Percentiles rank a stretch among this genome's conserved stretches.
Conservation (phyloP, 1,140 invertebrate species). For the Lordiphosa mommai region DNA sequence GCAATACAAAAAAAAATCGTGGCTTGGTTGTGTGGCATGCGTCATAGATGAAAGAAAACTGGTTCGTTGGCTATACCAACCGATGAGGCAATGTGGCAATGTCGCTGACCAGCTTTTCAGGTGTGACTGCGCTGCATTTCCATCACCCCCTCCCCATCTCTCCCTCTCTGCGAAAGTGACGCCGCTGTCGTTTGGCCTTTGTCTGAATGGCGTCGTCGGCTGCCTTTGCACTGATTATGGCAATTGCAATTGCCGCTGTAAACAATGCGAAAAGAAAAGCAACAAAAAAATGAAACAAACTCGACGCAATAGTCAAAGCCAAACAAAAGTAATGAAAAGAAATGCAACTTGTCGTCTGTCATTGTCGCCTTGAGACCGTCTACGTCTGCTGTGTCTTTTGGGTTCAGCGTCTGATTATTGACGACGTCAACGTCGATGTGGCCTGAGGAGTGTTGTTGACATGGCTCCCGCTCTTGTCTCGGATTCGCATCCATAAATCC, state of each 20-base stretch:
- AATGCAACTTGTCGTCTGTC: constrained; percentile 47
- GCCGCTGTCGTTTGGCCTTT: constrained; percentile 47
- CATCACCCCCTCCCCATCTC: neutral
- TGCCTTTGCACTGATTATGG: constrained; percentile 72
- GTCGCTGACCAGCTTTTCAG: constrained; percentile 63
- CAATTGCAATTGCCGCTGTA: constrained; percentile 62
- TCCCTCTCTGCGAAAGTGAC: constrained; percentile 38
- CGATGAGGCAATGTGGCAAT: constrained; percentile 63
- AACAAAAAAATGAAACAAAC: constrained; percentile 35
- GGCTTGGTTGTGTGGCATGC: constrained; percentile 32
- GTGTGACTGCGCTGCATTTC: constrained; percentile 13
- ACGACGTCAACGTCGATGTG: constrained; percentile 50
- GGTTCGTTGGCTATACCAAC: constrained; percentile 46
- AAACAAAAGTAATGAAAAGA: constrained; percentile 63
- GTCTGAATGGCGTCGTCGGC: constrained; percentile 33
- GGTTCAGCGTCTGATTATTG: constrained; percentile 74
- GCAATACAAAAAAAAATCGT: constrained; percentile 16
- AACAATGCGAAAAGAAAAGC: constrained; percentile 61
- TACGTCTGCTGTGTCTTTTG: constrained; percentile 37
- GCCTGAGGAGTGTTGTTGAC: constrained; percentile 60
- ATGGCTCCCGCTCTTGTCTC: constrained; percentile 29
- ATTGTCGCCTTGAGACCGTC: constrained; percentile 65
- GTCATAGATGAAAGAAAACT: constrained; percentile 61
- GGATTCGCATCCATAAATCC: constrained; percentile 57
- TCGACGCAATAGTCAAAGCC: constrained; percentile 56